A percentile compares a stretch with the other conserved stretches of the same genome.
These are phyloP conservation scores for Cuculus canorus DNA, from an alignment of 2,797 vertebrate genomes.

Conservation along the genomic window DNA sequence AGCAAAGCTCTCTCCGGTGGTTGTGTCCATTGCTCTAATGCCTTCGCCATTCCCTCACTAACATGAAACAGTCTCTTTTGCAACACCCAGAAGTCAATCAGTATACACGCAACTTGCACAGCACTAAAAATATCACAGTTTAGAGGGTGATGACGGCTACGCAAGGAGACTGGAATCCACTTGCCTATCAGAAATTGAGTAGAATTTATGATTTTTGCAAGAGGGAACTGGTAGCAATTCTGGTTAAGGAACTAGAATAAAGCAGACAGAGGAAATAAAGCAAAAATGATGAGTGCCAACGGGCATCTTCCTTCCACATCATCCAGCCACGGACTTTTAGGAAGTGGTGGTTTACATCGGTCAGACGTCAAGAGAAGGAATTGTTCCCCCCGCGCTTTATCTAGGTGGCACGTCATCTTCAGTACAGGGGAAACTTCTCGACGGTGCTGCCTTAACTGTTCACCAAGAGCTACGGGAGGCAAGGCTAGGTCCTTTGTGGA, in stretches of 20 bases:
- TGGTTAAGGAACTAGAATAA: not conserved
- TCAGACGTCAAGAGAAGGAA: not conserved
- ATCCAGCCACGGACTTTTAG: not conserved
- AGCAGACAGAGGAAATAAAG: not conserved
- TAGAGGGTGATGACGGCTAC: not conserved
- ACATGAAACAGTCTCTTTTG: not conserved
- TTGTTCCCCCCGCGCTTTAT: not conserved
- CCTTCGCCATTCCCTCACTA: not conserved
- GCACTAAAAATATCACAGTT: not conserved
- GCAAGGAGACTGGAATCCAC: not conserved
- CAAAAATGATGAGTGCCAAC: not conserved
- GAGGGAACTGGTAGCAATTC: not conserved
- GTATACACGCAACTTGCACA: not conserved
- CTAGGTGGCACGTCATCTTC: accelerated
- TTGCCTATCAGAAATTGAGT: not conserved
- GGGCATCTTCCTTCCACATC: not conserved
- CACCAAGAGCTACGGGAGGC: not conserved
- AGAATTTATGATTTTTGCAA: not conserved
- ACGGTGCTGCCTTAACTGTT: not conserved
- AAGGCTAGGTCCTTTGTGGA: not conserved
- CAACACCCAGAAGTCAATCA: not conserved
- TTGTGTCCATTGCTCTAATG: not conserved
- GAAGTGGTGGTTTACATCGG: not conserved
- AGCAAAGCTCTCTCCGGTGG: not conserved
- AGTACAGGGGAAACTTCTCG: not conserved